phyloP scores from a whole-genome alignment of 1,140 invertebrate species.

The Euura lappo region DNA sequence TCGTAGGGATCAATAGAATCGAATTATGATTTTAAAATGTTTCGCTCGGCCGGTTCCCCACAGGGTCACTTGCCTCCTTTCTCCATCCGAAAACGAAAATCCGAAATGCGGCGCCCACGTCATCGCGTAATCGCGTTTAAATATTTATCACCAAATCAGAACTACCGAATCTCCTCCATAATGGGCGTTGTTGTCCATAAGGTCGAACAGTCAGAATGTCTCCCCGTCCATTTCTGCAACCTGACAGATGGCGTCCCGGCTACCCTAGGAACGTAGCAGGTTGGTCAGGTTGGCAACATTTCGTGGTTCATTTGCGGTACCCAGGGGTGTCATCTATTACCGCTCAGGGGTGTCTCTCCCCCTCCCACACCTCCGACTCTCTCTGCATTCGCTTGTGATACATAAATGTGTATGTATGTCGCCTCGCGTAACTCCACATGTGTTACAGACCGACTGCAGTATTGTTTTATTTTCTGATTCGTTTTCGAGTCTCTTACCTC shows the following conservation, averaged over 20 bases:
- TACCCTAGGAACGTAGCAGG: constrained; percentile 37
- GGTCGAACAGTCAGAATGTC: background rate
- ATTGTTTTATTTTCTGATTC: too few species aligned
- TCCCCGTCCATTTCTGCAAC: background rate
- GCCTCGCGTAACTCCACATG: constrained; percentile 11
- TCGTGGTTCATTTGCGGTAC: constrained; percentile 64
- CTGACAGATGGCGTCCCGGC: background rate
- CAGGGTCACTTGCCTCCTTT: background rate
- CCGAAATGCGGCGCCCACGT: background rate
- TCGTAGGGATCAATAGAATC: background rate
- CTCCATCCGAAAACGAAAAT: background rate
- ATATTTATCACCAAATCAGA: background rate
- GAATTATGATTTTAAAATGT: constrained; percentile 3
- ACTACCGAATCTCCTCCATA: background rate
- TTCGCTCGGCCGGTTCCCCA: background rate
- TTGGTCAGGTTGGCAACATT: constrained; percentile 58
- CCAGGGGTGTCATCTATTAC: constrained; percentile 62
- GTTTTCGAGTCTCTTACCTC: too few species aligned
- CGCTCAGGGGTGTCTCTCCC: constrained; percentile 40
- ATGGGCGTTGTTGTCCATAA: background rate
- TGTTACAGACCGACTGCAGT: background rate
- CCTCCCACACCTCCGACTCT: constrained; percentile 16
- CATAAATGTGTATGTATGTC: too few species aligned
- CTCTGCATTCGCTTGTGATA: background rate
- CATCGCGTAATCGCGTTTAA: background rate